A percentile compares a stretch with the other conserved stretches of the same genome.
Conservation (phyloP, 2,888 invertebrate genomes). For the Stenotaenia linearis region DNA sequence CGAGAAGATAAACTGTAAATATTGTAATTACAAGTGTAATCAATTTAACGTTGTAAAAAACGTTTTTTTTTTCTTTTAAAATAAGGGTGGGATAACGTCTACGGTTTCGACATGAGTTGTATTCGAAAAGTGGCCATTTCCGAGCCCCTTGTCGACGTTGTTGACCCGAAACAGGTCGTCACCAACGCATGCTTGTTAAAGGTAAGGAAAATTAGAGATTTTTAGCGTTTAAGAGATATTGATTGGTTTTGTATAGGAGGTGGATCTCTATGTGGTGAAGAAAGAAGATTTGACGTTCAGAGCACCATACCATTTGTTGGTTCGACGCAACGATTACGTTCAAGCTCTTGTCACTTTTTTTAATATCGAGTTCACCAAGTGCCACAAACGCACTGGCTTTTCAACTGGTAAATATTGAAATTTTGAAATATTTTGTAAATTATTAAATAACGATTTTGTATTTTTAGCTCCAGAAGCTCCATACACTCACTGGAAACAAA, state of each 20-base stretch:
- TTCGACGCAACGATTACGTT: slow-evolving; percentile 85
- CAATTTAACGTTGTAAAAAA: neutral
- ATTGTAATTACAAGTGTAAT: neutral
- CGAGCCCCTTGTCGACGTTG: slow-evolving; percentile 97
- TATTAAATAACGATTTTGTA: too few relatives aligned
- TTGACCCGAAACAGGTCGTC: slow-evolving; percentile 97
- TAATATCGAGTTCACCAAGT: slow-evolving; percentile 98
- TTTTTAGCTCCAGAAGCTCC: slow-evolving; percentile 79
- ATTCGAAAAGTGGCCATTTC: slow-evolving; percentile 96
- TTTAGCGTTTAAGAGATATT: neutral
- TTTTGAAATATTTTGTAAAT: too few relatives aligned
- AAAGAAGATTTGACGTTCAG: slow-evolving; percentile 54
- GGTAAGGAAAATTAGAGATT: slow-evolving; percentile 43
- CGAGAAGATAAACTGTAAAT: slow-evolving; percentile 93
- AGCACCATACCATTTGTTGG: slow-evolving; percentile 36
- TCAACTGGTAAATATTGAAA: slow-evolving; percentile 72
- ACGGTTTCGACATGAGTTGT: slow-evolving; percentile 99
- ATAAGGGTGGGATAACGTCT: slow-evolving; percentile 93
- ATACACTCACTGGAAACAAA: slow-evolving; percentile 99
- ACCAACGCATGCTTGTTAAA: slow-evolving; percentile 90
- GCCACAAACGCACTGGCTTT: slow-evolving; percentile 96
- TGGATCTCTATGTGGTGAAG: slow-evolving; percentile 96
- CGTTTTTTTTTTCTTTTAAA: slow-evolving; percentile 32
- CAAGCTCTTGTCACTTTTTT: slow-evolving; percentile 98
- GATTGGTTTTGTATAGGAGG: slow-evolving; percentile 57